These are phyloP conservation scores for Lagopus muta DNA, from an alignment of 2,113 vertebrate genomes.

Conservation along the genomic window DNA sequence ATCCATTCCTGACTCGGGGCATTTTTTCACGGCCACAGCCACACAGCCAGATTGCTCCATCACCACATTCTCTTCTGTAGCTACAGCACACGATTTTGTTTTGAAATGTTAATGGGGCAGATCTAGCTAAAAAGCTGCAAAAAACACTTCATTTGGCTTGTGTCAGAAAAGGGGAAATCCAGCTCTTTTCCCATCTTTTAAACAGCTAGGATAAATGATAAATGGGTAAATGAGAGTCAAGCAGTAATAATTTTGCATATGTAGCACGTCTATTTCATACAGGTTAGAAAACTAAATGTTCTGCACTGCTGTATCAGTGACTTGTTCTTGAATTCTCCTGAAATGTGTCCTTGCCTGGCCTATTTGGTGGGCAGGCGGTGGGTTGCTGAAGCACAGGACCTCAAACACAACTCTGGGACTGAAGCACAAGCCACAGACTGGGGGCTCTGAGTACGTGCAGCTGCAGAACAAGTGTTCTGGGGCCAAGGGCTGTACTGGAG, in stretches of 20 bases:
- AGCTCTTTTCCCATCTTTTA: not conserved
- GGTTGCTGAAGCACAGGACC: not conserved
- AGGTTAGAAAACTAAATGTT: not conserved
- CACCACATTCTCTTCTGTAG: not conserved
- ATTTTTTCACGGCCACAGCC: conserved; percentile 48
- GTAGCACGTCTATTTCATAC: not conserved
- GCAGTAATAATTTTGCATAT: not conserved
- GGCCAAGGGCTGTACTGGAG: not conserved
- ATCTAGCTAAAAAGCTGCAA: not conserved
- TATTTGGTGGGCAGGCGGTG: not conserved
- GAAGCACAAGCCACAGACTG: not conserved
- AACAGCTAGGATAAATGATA: not conserved
- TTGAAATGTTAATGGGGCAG: not conserved
- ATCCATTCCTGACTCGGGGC: conserved; percentile 40
- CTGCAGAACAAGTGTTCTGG: not conserved
- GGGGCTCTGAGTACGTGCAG: not conserved
- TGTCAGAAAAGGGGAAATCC: not conserved
- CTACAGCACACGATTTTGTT: not conserved
- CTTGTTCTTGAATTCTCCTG: not conserved
- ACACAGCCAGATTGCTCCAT: conserved; percentile 43
- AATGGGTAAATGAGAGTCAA: not conserved
- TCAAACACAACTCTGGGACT: accelerated
- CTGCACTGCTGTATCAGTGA: not conserved
- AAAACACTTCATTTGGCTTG: not conserved
- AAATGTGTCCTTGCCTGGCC: not conserved